phyloP scores from a whole-genome alignment of 2,888 invertebrate species.

The Thelaira solivaga region DNA sequence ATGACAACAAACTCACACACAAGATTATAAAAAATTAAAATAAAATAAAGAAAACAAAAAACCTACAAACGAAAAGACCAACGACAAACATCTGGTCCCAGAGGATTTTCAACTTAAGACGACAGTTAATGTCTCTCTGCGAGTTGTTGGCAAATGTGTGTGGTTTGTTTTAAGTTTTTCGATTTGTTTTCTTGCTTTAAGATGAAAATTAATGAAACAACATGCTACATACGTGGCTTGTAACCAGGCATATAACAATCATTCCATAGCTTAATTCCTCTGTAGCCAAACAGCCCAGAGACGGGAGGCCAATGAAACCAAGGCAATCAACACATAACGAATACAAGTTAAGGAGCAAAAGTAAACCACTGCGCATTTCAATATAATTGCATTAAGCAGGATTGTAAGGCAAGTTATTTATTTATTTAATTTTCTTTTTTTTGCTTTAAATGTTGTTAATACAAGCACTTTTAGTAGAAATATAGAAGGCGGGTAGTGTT shows the following conservation, averaged over 20 bases:
- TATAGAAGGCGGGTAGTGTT: not conserved
- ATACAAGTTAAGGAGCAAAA: constrained; percentile 48
- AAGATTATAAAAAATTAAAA: constrained; percentile 1
- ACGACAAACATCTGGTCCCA: constrained; percentile 62
- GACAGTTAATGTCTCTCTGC: constrained; percentile 60
- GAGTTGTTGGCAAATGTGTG: constrained; percentile 44
- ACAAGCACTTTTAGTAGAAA: not conserved
- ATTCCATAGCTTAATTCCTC: constrained; percentile 27
- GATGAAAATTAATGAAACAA: constrained; percentile 62
- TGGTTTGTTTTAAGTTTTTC: constrained; percentile 36
- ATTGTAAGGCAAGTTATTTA: constrained; percentile 42
- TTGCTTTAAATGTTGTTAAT: no score
- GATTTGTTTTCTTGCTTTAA: constrained; percentile 19
- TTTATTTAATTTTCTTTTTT: no score
- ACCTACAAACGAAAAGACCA: constrained; percentile 21
- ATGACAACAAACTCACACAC: constrained; percentile 19
- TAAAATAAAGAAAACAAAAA: not conserved
- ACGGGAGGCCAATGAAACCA: constrained; percentile 49
- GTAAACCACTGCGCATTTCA: constrained; percentile 56
- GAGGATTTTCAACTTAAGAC: constrained; percentile 59
- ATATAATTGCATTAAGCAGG: constrained; percentile 58
- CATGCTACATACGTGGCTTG: constrained; percentile 51
- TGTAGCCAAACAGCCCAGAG: constrained; percentile 31
- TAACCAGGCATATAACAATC: constrained; percentile 14
- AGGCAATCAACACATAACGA: constrained; percentile 59